These are phyloP conservation scores for Nymphicus hollandicus DNA, from an alignment of 2,113 vertebrate genomes.

Conservation along the genomic window DNA sequence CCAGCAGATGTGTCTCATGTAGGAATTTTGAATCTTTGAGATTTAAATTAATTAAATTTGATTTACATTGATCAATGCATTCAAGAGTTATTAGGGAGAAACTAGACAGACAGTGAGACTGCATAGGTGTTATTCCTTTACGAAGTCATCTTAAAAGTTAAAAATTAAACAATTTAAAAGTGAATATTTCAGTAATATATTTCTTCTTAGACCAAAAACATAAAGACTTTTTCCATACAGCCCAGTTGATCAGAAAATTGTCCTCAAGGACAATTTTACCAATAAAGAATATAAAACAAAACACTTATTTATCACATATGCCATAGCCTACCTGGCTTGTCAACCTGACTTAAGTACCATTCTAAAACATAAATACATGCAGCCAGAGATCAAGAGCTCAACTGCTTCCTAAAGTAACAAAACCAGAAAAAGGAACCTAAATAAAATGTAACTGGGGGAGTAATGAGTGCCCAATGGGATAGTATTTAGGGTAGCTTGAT, in stretches of 20 bases:
- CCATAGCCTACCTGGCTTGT: not conserved
- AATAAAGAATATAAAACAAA: conserved; percentile 22
- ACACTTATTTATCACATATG: not conserved
- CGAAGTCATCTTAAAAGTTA: not conserved
- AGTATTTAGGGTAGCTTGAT: not conserved
- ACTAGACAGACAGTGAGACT: not conserved
- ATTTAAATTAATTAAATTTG: conserved; percentile 2
- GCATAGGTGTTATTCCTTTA: not conserved
- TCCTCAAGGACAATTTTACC: not conserved
- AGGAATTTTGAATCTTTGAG: not conserved
- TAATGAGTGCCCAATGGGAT: not conserved
- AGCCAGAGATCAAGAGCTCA: not conserved
- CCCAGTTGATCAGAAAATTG: not conserved
- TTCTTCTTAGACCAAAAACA: not conserved
- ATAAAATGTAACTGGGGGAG: not conserved
- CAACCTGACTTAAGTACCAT: not conserved
- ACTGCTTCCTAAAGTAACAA: not conserved
- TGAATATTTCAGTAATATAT: not conserved
- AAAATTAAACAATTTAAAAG: not conserved
- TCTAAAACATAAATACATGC: not conserved
- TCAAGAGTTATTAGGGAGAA: not conserved
- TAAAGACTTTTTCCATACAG: not conserved
- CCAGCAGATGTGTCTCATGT: conserved; percentile 6
- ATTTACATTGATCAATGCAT: not conserved
- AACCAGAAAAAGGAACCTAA: not conserved